phyloP scores from a whole-genome alignment of 2,888 invertebrate genomes.

The Nycteola revayana region DNA sequence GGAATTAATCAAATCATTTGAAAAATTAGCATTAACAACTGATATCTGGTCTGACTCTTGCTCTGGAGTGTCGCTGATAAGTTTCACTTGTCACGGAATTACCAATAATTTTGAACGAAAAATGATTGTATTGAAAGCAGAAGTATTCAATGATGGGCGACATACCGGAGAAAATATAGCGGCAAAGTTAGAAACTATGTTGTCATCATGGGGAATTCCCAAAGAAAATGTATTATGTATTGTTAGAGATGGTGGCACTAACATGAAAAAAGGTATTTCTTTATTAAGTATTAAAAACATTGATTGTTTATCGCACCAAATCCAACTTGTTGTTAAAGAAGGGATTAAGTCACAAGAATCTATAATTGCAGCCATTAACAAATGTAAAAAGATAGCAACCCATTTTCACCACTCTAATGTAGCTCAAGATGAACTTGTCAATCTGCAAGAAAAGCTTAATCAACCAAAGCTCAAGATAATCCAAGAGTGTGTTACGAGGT shows the following conservation, averaged over 20 bases:
- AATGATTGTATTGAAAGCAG: slow-evolving; percentile 11
- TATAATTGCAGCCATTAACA: slow-evolving; percentile 11
- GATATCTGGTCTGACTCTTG: slow-evolving; percentile 20
- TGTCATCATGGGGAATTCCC: slow-evolving; percentile 4
- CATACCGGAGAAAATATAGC: slow-evolving; percentile 15
- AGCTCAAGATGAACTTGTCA: slow-evolving; percentile 16
- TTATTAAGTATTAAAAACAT: slow-evolving; percentile 9
- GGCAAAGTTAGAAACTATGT: slow-evolving; percentile 7
- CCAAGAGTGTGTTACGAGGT: slow-evolving; percentile 18
- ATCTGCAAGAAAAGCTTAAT: slow-evolving; percentile 17
- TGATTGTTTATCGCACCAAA: slow-evolving; percentile 13
- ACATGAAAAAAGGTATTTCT: not conserved
- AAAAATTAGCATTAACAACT: slow-evolving; percentile 21
- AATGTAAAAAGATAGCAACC: slow-evolving; percentile 21
- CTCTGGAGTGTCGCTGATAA: slow-evolving; percentile 14
- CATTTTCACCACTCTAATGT: slow-evolving; percentile 18
- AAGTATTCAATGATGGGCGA: slow-evolving; percentile 8
- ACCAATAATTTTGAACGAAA: slow-evolving; percentile 8
- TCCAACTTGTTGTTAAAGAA: slow-evolving; percentile 12
- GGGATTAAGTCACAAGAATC: slow-evolving; percentile 11
- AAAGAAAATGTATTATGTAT: not conserved
- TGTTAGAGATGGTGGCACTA: not conserved
- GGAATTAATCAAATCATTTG: slow-evolving; percentile 23
- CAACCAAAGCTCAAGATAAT: slow-evolving; percentile 16
- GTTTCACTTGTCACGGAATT: slow-evolving; percentile 16